A percentile compares a stretch with the other conserved stretches of the same genome.
Conservation (phyloP, 1,140 invertebrate genomes). For the Arctopsyche grandis region DNA sequence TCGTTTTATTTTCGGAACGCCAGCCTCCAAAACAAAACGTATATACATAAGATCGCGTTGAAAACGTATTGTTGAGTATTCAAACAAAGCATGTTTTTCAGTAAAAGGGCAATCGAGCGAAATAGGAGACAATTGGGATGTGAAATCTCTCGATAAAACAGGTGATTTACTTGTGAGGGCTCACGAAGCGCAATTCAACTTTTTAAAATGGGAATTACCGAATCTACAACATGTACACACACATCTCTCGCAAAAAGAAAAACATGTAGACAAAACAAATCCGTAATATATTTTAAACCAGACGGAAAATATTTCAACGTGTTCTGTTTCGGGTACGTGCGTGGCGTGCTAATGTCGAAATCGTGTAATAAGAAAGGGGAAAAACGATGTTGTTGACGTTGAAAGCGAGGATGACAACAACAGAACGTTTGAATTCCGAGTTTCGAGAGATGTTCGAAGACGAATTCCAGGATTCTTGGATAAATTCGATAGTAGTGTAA, state of each 20-base stretch:
- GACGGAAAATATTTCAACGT: neutral
- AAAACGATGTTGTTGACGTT: neutral
- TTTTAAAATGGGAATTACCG: neutral
- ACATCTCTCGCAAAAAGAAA: too few species aligned
- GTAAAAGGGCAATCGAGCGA: neutral
- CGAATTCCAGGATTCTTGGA: neutral
- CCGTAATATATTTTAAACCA: neutral
- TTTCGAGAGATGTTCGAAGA: neutral
- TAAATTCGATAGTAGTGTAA: neutral
- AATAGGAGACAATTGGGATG: neutral
- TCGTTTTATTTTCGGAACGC: too few species aligned
- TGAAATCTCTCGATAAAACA: slow-evolving; percentile 1
- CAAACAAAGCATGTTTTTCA: neutral
- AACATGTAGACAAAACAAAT: too few species aligned
- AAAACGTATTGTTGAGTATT: neutral
- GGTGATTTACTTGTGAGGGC: neutral
- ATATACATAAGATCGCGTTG: neutral
- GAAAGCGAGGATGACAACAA: too few species aligned
- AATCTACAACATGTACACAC: neutral
- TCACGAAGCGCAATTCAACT: neutral
- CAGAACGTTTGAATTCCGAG: neutral
- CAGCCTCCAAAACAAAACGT: too few species aligned
- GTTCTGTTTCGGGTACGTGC: neutral
- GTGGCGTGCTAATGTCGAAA: too few species aligned
- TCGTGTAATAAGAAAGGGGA: neutral